Evolutionary conservation across 2,888 invertebrate species (phyloP).

Genomic region (Luperina nickerlii): DNA sequence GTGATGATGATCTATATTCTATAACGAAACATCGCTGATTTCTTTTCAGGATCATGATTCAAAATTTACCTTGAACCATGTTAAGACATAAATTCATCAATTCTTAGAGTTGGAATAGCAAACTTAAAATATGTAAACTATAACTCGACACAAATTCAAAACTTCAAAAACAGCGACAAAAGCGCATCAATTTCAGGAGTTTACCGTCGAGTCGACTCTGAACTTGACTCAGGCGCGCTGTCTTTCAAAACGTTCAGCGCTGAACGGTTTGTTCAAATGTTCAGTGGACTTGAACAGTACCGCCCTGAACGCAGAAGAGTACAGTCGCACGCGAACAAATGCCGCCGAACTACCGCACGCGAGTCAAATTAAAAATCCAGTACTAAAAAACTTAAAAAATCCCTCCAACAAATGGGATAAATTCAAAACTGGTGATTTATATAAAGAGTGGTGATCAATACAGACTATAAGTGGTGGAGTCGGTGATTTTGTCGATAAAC

Average conservation of each 20-base stretch:
- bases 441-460: constrained; percentile 52
- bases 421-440: constrained; percentile 57
- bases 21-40: not conserved
- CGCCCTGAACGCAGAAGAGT: constrained; percentile 54
- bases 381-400: constrained; percentile 38
- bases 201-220: not conserved
- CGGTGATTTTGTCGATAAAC: constrained; percentile 61
- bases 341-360: constrained; percentile 81
- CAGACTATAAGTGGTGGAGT: constrained; percentile 50
- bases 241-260: constrained; percentile 54
- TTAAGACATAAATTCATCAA: not conserved
- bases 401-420: constrained; percentile 83
- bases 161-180: not conserved
- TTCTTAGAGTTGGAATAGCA: not conserved
- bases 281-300: constrained; percentile 40
- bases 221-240: constrained; percentile 14
- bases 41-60: not conserved
- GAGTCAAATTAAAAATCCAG: constrained; percentile 84
- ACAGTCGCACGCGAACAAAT: constrained; percentile 73
- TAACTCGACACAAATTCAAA: not conserved
- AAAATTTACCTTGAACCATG: no score
- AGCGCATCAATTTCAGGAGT: constrained; percentile 33
- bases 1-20: not conserved
- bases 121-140: not conserved
- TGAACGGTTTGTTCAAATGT: not conserved